Evolutionary conservation across 2,797 vertebrate genomes (phyloP), one percentile per base, ranked within the genome.

Genomic region (Muscicapa comitata): DNA sequence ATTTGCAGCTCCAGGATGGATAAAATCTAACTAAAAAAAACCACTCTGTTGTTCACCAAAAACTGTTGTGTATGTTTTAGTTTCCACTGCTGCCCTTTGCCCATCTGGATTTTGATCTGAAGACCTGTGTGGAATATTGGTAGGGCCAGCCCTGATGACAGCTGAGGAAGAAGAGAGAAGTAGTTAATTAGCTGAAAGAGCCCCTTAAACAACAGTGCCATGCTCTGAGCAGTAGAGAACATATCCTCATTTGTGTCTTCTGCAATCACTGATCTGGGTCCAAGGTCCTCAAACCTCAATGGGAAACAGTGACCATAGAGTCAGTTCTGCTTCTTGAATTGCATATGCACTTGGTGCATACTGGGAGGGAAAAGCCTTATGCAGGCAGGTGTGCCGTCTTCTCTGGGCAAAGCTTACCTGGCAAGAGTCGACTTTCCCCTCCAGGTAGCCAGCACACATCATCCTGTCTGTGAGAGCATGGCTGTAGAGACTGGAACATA

Each of bases 381-480:
- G 17, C 0, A 0, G 26, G 37, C 54, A 55, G 15, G 21, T 25
- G 19, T 70, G 28, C n/a, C 0, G 0, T 55, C 53, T 68, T 59
- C 67, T 71, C 61, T 42, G 57, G 53, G 65, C n/a, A 80, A 67
- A 37, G 38, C 94, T 90, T 93, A 99, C 99, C 99, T 99, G 99
- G 95, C 99, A 99, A 28, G 99, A 99, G 95, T 99, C 99, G 33
- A 99, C 98, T 61, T 98, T 99, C 76, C 99, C 99, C 38, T 99
- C 98, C 96, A 99, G 97, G 95, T 99, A 99, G 57, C 99, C 99
- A 1, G 99, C 99, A 37, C 99, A 99, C 97, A 99, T 70, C 99
- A 99, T 99, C 97, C 98, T 98, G 59, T 98, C 97, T 0, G 99
- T 99, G 78, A 99, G 95, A 0, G 94, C 95, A 5, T 98, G 98